phyloP scores from a whole-genome alignment of 2,113 vertebrate genomes.

The Tylochromis polylepis region DNA sequence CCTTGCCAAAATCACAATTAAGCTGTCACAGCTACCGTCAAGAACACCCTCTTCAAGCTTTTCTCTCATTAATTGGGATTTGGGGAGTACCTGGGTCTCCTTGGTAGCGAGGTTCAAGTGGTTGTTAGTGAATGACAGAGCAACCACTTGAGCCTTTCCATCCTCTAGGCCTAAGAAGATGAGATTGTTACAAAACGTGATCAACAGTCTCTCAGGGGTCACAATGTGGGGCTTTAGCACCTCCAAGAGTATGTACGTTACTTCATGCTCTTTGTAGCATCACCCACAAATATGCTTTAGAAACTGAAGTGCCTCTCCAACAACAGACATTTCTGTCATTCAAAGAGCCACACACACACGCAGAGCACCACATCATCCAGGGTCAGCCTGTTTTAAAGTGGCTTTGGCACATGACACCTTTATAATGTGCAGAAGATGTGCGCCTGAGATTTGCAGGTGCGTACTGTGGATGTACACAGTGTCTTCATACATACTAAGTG shows the following conservation, averaged over 20 bases:
- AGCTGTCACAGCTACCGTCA: constrained; percentile 72
- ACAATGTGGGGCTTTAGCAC: constrained; percentile 43
- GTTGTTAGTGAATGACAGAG: constrained; percentile 71
- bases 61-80: constrained; percentile 78
- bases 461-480: not conserved
- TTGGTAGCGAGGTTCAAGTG: constrained; percentile 72
- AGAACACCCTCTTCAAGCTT: constrained; percentile 72
- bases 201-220: constrained; percentile 72
- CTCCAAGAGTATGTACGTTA: constrained; percentile 32
- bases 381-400: constrained; percentile 17
- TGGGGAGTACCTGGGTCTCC: constrained; percentile 72
- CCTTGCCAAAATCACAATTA: constrained; percentile 74
- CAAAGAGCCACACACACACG: constrained; percentile 3
- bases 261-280: constrained; percentile 48
- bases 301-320: constrained; percentile 57
- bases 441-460: not conserved
- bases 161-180: constrained; percentile 56
- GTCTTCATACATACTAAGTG: not conserved
- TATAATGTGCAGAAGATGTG: not conserved
- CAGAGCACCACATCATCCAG: constrained; percentile 2
- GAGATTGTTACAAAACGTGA: constrained; percentile 75
- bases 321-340: constrained; percentile 20
- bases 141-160: constrained; percentile 57
- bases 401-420: constrained; percentile 36
- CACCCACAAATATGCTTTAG: constrained; percentile 57